Base-by-base conservation (phyloP, 2,797 vertebrate genomes). In the Serranus cabrilla region DNA sequence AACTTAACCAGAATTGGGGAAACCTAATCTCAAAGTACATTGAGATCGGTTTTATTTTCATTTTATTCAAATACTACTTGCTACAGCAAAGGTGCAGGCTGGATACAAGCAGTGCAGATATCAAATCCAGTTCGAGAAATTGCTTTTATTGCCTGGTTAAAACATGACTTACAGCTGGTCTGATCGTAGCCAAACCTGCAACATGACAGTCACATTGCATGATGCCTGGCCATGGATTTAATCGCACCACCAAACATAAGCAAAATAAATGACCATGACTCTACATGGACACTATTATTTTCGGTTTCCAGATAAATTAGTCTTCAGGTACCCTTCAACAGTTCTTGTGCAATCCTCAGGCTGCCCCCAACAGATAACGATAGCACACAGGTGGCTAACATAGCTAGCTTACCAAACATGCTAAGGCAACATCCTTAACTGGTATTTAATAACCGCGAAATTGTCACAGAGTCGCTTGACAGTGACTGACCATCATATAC, bases 361-460 rank as follows among this genome's bases (percentile, higher is more conserved):
- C 7, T 56, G 27, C 34, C 55, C 49, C 31, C 9, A 7, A 12
- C 66, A 49, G 55, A 49, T 39, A 45, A 23, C 3, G n/a, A 20
- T 78, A 85, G 65, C 75, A 2, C 16, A n/a, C 51, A 50, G 1
- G 23, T 45, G 20, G 76, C 82, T 72, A 83, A 60, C 63, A 4
- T 0, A 39, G 43, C 55, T 79, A 81, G 59, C 49, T 39, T 2
- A 46, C 31, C 9, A 25, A 25, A 5, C n/a, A 43, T n/a, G 55
- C 54, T 64, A 69, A 65, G 34, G 21, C 16, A 46, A 59, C 27
- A 25, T 7, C 1, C 7, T 49, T 6, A 40, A 42, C 20, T 9
- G 9, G 13, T 1, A 11, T 5, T 16, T 0, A 17, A 56, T 0
- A 17, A 56, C 6, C 16, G 0, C 21, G 13, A 11, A 40, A 57